Evolutionary conservation across 2,113 vertebrate genomes (phyloP).

Genomic region (Nesospiza acunhae): DNA sequence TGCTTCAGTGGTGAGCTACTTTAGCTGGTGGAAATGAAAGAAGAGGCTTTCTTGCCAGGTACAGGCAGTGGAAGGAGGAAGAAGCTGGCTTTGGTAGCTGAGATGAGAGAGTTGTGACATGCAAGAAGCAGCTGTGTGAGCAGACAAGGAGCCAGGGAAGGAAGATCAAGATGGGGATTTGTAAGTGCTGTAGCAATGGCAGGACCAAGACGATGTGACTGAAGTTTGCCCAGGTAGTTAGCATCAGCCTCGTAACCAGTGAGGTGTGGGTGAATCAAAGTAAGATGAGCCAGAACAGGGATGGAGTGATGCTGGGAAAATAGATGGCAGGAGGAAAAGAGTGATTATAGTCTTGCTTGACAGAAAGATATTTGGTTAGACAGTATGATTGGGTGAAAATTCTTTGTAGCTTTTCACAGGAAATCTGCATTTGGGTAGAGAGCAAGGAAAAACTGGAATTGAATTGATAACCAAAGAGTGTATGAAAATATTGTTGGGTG

Average conservation of each 20-base stretch:
- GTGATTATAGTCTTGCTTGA: not conserved
- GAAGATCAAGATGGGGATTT: not conserved
- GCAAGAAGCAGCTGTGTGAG: not conserved
- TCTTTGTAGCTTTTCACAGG: not conserved
- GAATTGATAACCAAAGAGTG: not conserved
- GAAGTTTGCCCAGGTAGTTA: not conserved
- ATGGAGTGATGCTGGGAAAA: not conserved
- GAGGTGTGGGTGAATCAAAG: not conserved
- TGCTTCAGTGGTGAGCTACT: not conserved
- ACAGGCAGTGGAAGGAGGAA: not conserved
- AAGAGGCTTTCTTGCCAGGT: not conserved
- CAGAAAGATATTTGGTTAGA: not conserved
- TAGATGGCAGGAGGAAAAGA: not conserved
- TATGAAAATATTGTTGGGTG: not conserved
- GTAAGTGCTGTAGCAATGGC: not conserved
- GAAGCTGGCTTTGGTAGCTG: not conserved
- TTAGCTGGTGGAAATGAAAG: not conserved
- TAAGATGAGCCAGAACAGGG: not conserved
- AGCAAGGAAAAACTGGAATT: not conserved
- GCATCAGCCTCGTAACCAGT: not conserved
- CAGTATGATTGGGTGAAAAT: fast-evolving
- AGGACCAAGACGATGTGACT: not conserved
- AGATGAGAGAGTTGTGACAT: fast-evolving
- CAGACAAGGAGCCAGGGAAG: not conserved
- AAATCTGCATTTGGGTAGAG: not conserved